Evolutionary conservation across 2,113 vertebrate species (phyloP), one percentile per base, ranked within the genome.

Genomic region (Leptodactylus fuscus): DNA sequence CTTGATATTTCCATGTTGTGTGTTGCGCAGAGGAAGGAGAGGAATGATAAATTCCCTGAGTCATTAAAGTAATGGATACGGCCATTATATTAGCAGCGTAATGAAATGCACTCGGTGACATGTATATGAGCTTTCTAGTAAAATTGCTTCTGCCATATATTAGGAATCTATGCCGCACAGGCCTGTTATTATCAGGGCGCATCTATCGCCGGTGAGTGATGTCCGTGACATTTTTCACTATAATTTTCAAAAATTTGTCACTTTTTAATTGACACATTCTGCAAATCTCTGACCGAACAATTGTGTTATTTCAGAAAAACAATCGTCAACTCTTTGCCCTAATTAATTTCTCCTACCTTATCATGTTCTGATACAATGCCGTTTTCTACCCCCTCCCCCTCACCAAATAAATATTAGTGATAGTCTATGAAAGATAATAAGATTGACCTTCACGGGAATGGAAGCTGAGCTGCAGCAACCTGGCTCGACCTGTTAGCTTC

Each of bases 1-100:
- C n/a, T 62, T 62, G 53, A 18, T 80, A 80, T 80, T 80, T 60
- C 5, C 73, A 32, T 49, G 46, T 51, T 76, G 51, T 38, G 1
- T 24, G 53, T 44, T 27, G 20, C 77, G 11, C 7, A 0, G 48
- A 41, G 77, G 36, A 80, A 80, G 53, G 77, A 41, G 49, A 80
- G 55, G 24, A 53, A 44, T 80, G 36, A 80, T 62, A 27, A 12
- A 41, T 62, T 60, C 36, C n/a, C 20, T 9, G 22, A 80, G 22
- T 55, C 77, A 80, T 80, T 80, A 62, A 44, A 80, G 58, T 80
- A 80, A 80, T 80, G 38, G 77, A 60, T 80, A 60, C n/a, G 77
- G 36, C 38, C 55, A 62, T 80, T 58, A 62, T 41, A 80, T 80
- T 38, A 80, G 53, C 53, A 11, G 11, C 36, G 13, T 80, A 80